Conservation (phyloP, 2,113 vertebrate species). For the Thryonomys swinderianus region DNA sequence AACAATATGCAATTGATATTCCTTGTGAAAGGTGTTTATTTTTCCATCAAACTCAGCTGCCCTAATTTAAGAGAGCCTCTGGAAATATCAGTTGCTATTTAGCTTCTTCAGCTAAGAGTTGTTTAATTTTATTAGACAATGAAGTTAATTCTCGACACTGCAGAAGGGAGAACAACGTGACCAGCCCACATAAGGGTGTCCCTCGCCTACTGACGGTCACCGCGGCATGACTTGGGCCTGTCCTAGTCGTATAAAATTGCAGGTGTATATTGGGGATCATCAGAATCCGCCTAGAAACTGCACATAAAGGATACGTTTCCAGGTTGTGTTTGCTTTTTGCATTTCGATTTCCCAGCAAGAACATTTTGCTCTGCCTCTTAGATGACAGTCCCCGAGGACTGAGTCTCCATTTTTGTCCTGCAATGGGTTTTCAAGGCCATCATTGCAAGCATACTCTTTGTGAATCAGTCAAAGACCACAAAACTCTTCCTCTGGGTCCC, state of each 20-base stretch:
- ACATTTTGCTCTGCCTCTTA: constrained; percentile 32
- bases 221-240: background rate
- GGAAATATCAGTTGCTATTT: constrained; percentile 65
- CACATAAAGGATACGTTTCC: background rate
- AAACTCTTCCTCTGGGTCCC: background rate
- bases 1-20: constrained; percentile 21
- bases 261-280: background rate
- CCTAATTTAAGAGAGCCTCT: constrained; percentile 62
- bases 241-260: background rate
- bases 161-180: background rate
- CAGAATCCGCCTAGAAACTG: background rate
- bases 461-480: background rate
- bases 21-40: constrained; percentile 11
- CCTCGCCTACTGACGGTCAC: background rate
- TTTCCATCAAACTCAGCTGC: constrained; percentile 62
- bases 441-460: background rate
- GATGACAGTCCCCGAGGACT: background rate
- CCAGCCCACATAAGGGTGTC: background rate
- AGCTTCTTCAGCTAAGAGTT: constrained; percentile 29
- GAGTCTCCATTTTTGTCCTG: constrained; percentile 55
- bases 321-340: background rate
- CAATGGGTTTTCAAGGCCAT: constrained; percentile 30
- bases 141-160: constrained; percentile 36
- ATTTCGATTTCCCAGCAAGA: constrained; percentile 38
- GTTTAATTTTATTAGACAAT: constrained; percentile 51